phyloP scores from a whole-genome alignment of 2,888 invertebrate genomes.

The Trissolcus japonicus region DNA sequence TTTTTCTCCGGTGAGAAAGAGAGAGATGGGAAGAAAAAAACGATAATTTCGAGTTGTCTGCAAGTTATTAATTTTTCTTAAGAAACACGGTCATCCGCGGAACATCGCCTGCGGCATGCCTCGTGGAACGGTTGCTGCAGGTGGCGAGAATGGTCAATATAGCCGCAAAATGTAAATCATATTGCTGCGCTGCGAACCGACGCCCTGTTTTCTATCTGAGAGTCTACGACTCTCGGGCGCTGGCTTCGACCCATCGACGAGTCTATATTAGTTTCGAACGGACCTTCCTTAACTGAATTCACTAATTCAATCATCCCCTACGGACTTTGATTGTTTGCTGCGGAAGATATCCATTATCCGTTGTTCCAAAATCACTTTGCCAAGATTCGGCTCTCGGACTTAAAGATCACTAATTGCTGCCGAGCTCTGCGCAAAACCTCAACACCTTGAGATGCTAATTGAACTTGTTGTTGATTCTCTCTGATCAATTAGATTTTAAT shows the following conservation, averaged over 20 bases:
- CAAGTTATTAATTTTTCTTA: slow-evolving; percentile 69
- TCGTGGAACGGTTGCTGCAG: slow-evolving; percentile 70
- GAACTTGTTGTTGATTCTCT: slow-evolving; percentile 20
- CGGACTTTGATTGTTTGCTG: slow-evolving; percentile 47
- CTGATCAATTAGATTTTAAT: slow-evolving; percentile 20
- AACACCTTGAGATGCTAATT: slow-evolving; percentile 30
- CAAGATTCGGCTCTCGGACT: slow-evolving; percentile 6
- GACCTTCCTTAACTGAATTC: slow-evolving; percentile 61
- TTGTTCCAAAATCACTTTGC: slow-evolving; percentile 15
- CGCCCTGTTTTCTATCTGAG: slow-evolving; percentile 59
- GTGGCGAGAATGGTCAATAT: slow-evolving; percentile 76
- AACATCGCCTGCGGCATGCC: slow-evolving; percentile 60
- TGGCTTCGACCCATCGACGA: slow-evolving; percentile 37
- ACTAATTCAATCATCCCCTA: slow-evolving; percentile 53
- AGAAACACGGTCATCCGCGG: slow-evolving; percentile 69
- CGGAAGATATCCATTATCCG: slow-evolving; percentile 40
- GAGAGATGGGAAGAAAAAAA: not conserved
- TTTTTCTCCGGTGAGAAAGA: not conserved
- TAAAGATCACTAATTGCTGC: slow-evolving; percentile 22
- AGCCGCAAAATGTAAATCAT: slow-evolving; percentile 76
- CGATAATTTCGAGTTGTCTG: not conserved
- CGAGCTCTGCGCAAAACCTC: slow-evolving; percentile 24
- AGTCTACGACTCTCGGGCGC: slow-evolving; percentile 56
- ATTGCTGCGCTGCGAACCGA: slow-evolving; percentile 68
- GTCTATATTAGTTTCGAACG: slow-evolving; percentile 63